Evolutionary conservation across 2,113 vertebrate genomes (phyloP).

Genomic region (Phaethornis superciliosus): DNA sequence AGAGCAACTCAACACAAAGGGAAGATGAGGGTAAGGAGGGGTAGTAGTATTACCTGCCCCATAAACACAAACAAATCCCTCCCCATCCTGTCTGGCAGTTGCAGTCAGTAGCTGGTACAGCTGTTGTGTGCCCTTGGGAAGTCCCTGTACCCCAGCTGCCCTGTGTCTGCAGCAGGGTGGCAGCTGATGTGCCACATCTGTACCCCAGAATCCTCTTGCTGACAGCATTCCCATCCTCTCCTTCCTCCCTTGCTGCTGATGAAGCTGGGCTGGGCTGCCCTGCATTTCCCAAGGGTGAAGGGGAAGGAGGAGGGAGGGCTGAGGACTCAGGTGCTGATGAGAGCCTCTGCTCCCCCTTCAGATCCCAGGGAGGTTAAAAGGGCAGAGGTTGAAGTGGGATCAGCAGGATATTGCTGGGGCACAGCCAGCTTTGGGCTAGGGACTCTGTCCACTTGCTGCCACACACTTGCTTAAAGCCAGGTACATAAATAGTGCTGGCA

Average conservation of each 20-base stretch:
- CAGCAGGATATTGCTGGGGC: neutral
- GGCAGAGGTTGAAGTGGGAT: neutral
- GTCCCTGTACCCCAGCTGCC: neutral
- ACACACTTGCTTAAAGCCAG: neutral
- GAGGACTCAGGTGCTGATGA: neutral
- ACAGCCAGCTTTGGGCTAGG: neutral
- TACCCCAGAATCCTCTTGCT: neutral
- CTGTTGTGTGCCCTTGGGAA: neutral
- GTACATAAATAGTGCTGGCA: neutral
- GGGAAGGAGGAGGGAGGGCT: neutral
- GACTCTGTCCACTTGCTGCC: neutral
- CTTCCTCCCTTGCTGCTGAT: neutral
- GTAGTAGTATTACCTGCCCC: neutral
- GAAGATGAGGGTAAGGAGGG: neutral
- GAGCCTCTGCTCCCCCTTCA: neutral
- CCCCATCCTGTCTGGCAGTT: neutral
- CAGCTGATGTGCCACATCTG: neutral
- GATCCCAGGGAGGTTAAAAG: neutral
- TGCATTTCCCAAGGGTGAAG: neutral
- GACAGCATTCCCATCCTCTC: neutral
- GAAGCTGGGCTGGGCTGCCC: neutral
- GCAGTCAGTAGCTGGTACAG: neutral
- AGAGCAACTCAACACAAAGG: neutral
- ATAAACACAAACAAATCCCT: neutral
- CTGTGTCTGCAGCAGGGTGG: accelerated